Conservation (phyloP, 2,113 vertebrate species). For the Ctenomys sociabilis region DNA sequence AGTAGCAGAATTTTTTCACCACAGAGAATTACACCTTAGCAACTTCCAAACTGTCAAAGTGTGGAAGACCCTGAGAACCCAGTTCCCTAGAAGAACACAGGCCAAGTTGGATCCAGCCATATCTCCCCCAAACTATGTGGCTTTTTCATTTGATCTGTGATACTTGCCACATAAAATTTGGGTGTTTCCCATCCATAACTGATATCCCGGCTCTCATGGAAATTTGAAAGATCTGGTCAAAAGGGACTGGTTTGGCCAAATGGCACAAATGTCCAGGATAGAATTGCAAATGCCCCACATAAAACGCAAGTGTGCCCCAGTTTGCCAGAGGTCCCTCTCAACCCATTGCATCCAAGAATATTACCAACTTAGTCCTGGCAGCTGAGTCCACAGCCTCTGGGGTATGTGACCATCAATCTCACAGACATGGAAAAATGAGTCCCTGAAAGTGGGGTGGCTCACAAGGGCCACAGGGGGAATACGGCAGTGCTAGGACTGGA, state of each 20-base stretch:
- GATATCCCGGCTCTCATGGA: not conserved
- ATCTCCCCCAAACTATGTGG: rapidly evolving
- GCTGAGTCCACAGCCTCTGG: not conserved
- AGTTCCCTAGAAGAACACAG: not conserved
- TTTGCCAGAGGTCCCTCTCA: not conserved
- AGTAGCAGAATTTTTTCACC: not conserved
- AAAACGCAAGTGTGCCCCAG: not conserved
- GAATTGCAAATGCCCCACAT: too few relatives aligned
- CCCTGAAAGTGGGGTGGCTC: not conserved
- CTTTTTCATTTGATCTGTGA: not conserved
- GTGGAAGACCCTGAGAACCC: too few relatives aligned
- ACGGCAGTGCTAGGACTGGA: too few relatives aligned
- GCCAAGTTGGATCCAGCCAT: not conserved
- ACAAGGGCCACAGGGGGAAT: rapidly evolving
- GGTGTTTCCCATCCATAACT: not conserved
- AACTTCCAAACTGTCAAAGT: not conserved
- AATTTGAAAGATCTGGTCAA: not conserved
- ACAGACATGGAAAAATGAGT: not conserved
- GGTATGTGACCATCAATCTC: not conserved
- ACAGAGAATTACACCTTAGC: not conserved
- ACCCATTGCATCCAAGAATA: not conserved
- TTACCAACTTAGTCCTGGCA: not conserved
- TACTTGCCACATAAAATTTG: not conserved
- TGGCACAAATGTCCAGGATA: not conserved
- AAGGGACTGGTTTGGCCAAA: rapidly evolving